Percentiles rank a stretch among this genome's conserved stretches.
phyloP scores from a whole-genome alignment of 2,888 invertebrate species.

The Nymphalis c-album region DNA sequence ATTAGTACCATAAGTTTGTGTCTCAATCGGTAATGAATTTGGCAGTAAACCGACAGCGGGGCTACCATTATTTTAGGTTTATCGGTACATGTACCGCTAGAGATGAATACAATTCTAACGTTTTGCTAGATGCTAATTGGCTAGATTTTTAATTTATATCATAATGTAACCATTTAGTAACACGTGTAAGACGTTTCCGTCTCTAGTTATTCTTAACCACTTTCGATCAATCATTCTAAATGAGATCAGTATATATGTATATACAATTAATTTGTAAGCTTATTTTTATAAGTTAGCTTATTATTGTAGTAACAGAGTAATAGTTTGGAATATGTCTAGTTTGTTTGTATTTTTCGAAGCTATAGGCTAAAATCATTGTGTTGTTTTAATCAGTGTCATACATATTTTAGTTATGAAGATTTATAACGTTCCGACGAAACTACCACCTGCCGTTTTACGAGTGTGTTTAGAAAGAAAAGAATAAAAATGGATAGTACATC shows the following conservation, averaged over 20 bases:
- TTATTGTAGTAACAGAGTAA: not conserved
- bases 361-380: slow-evolving; percentile 15
- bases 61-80: slow-evolving; percentile 33
- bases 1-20: slow-evolving; percentile 54
- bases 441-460: slow-evolving; percentile 59
- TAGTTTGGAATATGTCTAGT: not conserved
- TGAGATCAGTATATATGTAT: too few relatives aligned
- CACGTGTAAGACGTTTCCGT: too few relatives aligned
- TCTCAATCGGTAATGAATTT: slow-evolving; percentile 63
- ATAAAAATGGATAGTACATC: slow-evolving; percentile 64
- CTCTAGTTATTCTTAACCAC: too few relatives aligned
- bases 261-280: too few relatives aligned
- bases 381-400: slow-evolving; percentile 27
- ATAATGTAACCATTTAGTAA: too few relatives aligned
- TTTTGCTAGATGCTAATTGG: slow-evolving; percentile 7
- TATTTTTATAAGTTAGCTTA: slow-evolving; percentile 15
- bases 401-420: slow-evolving; percentile 42
- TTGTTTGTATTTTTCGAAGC: not conserved
- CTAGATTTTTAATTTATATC: too few relatives aligned
- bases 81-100: slow-evolving; percentile 29
- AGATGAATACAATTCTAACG: slow-evolving; percentile 16
- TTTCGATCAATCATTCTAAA: too few relatives aligned
- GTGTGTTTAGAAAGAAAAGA: slow-evolving; percentile 60
- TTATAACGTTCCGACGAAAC: slow-evolving; percentile 48
- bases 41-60: slow-evolving; percentile 49